These are phyloP conservation scores for Galaxea fascicularis DNA, from an alignment of 92 coral and sea anemone genomes.

Conservation along the genomic window DNA sequence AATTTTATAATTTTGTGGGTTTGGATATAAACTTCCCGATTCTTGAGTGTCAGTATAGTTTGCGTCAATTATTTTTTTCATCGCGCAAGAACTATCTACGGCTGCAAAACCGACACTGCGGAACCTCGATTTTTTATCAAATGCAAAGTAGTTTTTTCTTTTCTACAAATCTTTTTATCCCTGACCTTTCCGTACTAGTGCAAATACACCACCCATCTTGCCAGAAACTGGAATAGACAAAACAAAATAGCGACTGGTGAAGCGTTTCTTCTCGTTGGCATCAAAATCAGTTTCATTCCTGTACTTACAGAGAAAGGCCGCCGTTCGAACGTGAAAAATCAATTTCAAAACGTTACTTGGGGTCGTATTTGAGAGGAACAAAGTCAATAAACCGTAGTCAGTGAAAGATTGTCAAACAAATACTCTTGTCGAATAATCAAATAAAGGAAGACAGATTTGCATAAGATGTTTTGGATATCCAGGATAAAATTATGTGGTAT, in stretches of 20 bases:
- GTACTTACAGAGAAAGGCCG: not conserved
- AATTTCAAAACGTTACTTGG: not conserved
- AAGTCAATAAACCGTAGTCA: slow-evolving; percentile 12
- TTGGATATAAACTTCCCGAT: too few relatives aligned
- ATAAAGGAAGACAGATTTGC: slow-evolving; percentile 15
- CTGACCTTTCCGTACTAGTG: not conserved
- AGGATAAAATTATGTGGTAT: not conserved
- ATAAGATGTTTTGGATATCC: slow-evolving; percentile 18
- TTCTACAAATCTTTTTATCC: too few relatives aligned
- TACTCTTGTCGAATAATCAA: slow-evolving; percentile 13
- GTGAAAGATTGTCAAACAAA: slow-evolving; percentile 17
- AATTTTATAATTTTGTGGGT: too few relatives aligned
- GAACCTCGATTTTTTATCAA: too few relatives aligned
- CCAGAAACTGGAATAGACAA: not conserved
- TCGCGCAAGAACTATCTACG: too few relatives aligned
- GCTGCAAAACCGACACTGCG: too few relatives aligned
- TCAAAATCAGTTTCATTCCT: not conserved
- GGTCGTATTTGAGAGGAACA: slow-evolving; percentile 3
- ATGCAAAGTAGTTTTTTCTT: too few relatives aligned
- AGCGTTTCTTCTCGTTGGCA: not conserved
- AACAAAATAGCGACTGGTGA: not conserved
- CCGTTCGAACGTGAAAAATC: not conserved
- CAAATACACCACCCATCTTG: not conserved
- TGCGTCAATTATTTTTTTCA: too few relatives aligned
- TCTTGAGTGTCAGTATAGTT: too few relatives aligned